Percentiles rank a stretch among this genome's conserved stretches.
These are phyloP conservation scores for Dasypus novemcinctus DNA, from an alignment of 2,113 vertebrate genomes.

Conservation along the genomic window DNA sequence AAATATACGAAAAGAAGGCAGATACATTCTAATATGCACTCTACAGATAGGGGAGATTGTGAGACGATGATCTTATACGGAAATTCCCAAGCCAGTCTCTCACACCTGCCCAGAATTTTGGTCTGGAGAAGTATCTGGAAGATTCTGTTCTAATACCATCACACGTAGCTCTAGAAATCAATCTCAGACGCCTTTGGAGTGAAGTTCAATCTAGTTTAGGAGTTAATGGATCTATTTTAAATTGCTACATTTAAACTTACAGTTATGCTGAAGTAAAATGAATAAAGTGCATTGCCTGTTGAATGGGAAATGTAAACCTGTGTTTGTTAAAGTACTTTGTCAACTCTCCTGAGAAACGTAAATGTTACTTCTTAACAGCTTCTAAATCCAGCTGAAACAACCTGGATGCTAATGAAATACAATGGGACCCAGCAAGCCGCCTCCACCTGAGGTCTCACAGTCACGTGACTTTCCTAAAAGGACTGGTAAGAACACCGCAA, in stretches of 20 bases:
- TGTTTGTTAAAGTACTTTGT: not conserved
- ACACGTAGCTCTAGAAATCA: not conserved
- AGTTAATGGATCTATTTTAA: not conserved
- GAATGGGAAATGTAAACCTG: not conserved
- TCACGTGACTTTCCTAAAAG: not conserved
- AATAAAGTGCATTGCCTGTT: not conserved
- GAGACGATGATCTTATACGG: not conserved
- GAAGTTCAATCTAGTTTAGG: not conserved
- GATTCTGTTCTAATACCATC: not conserved
- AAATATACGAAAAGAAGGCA: not conserved
- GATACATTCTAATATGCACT: not conserved
- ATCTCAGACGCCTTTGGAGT: not conserved
- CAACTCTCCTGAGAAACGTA: not conserved
- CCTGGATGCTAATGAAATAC: not conserved
- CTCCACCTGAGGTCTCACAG: not conserved
- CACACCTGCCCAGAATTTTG: not conserved
- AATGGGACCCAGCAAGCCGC: not conserved
- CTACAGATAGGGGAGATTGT: not conserved
- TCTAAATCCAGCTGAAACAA: not conserved
- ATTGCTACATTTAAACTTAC: not conserved
- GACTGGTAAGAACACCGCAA: not conserved
- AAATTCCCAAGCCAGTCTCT: not conserved
- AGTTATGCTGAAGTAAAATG: not conserved
- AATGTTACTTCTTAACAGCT: not conserved
- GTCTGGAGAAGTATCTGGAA: not conserved